These are phyloP conservation scores for Baccha elongata DNA, from an alignment of 2,888 invertebrate genomes.

Conservation along the genomic window DNA sequence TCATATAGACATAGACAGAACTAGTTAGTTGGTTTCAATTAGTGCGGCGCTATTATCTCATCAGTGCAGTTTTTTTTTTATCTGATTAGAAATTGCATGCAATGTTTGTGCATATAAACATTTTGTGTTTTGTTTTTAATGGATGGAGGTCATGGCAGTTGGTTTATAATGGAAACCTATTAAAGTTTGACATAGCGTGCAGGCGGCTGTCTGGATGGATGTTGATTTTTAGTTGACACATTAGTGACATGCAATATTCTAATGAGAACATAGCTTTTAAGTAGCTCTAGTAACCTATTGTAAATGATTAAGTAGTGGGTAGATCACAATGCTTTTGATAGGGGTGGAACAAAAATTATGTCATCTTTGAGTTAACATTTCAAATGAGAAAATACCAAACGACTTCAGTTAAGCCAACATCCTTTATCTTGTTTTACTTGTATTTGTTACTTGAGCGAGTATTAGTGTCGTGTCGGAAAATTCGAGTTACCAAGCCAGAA, in stretches of 20 bases:
- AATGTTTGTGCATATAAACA: conserved; percentile 7
- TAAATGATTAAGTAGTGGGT: background rate
- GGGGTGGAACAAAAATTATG: too few relatives aligned
- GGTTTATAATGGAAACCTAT: conserved; percentile 29
- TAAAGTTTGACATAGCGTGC: conserved; percentile 32
- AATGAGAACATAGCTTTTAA: background rate
- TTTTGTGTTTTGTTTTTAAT: background rate
- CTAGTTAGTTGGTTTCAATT: conserved; percentile 51
- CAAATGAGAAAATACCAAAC: too few relatives aligned
- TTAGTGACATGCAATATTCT: conserved; percentile 18
- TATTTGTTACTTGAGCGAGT: too few relatives aligned
- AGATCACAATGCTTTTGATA: too few relatives aligned
- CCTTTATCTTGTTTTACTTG: too few relatives aligned
- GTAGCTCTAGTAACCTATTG: background rate
- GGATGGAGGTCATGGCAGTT: conserved; percentile 50
- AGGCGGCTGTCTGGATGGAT: conserved; percentile 29
- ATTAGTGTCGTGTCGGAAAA: too few relatives aligned
- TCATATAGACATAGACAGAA: conserved; percentile 2
- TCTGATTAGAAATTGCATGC: conserved; percentile 49
- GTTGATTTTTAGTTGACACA: conserved; percentile 20
- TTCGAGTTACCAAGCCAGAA: too few relatives aligned
- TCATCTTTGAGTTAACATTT: too few relatives aligned
- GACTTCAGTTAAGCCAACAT: too few relatives aligned
- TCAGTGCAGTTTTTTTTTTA: conserved; percentile 39
- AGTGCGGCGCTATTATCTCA: conserved; percentile 58